Conservation (phyloP, 2,888 invertebrate genomes). For the Baronia brevicornis region DNA sequence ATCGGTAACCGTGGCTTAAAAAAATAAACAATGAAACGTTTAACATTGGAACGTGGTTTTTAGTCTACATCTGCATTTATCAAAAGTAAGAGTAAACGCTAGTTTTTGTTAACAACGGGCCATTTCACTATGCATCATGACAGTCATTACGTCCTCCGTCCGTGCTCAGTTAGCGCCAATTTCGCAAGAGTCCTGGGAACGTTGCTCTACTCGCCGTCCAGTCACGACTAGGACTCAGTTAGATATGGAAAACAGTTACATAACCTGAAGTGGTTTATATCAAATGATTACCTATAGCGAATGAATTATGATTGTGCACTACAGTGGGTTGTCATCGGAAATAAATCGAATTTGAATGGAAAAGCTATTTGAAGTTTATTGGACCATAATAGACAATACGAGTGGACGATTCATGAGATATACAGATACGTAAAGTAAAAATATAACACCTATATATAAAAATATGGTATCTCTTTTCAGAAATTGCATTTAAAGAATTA, state of each 20-base stretch:
- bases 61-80: conserved; percentile 36
- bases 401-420: background rate
- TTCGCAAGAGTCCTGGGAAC: conserved; percentile 58
- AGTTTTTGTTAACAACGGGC: conserved; percentile 57
- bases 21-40: no score
- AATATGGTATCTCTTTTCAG: no score
- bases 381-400: background rate
- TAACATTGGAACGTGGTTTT: conserved; percentile 21
- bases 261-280: conserved; percentile 41
- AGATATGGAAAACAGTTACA: conserved; percentile 38
- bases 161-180: conserved; percentile 27
- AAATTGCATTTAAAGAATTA: no score
- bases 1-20: no score
- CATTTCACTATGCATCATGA: conserved; percentile 48
- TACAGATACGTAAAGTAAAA: no score
- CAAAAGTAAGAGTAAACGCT: conserved; percentile 51
- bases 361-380: background rate
- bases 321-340: conserved; percentile 4
- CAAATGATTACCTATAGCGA: conserved; percentile 41
- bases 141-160: conserved; percentile 49
- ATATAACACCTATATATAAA: no score
- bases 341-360: conserved; percentile 8
- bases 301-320: conserved; percentile 48
- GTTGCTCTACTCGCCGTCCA: conserved; percentile 36
- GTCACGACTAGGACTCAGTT: conserved; percentile 58